phyloP scores from a whole-genome alignment of 1,140 invertebrate genomes.

The Matsumurasca onukii region DNA sequence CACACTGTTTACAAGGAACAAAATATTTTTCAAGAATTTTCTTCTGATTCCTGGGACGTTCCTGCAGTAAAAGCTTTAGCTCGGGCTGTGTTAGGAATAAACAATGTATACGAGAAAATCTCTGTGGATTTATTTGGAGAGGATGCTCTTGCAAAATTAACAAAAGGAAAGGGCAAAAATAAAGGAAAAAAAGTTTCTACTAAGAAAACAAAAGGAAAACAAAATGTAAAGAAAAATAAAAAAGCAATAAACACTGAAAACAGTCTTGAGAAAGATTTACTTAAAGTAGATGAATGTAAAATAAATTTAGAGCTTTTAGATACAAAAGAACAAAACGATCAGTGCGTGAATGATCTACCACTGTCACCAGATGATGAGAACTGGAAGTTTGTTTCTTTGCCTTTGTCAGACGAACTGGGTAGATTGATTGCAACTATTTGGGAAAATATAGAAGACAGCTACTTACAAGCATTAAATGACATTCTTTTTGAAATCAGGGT shows the following conservation, averaged over 20 bases:
- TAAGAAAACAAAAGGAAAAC: constrained; percentile 32
- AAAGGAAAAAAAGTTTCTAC: neutral
- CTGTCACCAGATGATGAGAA: neutral
- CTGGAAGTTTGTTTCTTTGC: constrained; percentile 38
- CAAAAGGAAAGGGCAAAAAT: neutral
- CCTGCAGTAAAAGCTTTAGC: neutral
- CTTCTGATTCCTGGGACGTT: neutral
- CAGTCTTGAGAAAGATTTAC: neutral
- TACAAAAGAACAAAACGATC: no score
- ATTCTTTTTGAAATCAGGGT: constrained; percentile 54
- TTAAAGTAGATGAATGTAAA: neutral
- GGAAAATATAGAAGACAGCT: constrained; percentile 56
- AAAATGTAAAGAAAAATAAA: neutral
- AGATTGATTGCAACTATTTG: constrained; percentile 53
- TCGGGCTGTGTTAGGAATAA: constrained; percentile 42
- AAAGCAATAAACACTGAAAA: neutral
- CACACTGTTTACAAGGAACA: constrained; percentile 8
- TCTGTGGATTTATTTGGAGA: constrained; percentile 54
- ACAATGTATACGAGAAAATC: constrained; percentile 51
- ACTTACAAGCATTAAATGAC: constrained; percentile 54
- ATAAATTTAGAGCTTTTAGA: neutral
- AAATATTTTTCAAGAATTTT: neutral
- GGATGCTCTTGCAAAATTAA: constrained; percentile 30
- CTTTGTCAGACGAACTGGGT: constrained; percentile 47
- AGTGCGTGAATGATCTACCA: no score